Base-by-base conservation (phyloP, 1,140 invertebrate genomes). In the Drosophila kepulauana region DNA sequence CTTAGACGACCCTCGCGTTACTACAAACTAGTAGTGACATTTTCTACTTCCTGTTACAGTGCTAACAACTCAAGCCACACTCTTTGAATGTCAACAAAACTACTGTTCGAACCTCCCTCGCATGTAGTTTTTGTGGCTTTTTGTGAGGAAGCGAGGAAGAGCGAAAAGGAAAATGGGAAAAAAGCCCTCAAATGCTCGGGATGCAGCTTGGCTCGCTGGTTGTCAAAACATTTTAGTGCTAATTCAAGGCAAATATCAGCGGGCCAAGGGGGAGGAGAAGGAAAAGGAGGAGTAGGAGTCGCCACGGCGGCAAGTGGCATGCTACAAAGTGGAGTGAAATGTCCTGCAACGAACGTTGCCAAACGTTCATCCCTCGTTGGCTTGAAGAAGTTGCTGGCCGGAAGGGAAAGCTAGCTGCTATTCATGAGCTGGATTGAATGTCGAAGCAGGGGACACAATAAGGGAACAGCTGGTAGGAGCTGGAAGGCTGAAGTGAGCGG, bases 381-480 rank as follows among this genome's bases (percentile, higher is more conserved):
- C 82, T 86, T 81, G 71, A 70, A 74, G 69, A 65, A 63, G 64
- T 80, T 81, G 61, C 52, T 52, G 16, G n/a, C 66, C 75, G 82
- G 82, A 87, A 52, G 66, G 66, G 10, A 35, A 66, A 54, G 54
- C 43, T 38, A 33, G 30, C 30, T 33, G 30, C 30, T 58, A 63
- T 58, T 65, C 61, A 70, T 52, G 52, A 69, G 57, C 16, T 10
- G 35, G 28, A 57, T 57, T 35, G 15, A 57, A 54, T 28, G 4
- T 33, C 30, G 48, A 25, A 49, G 16, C 15, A 28, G 20, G 5
- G 10, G 28, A 25, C 20, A 25, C 20, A 25, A 25, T 25, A 25
- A 25, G 20, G 20, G 20, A 25, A 25, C 20, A 25, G 20, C 20
- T 25, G 20, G 20, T 25, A 25, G 20, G 20, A 25, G 20, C 20